Evolutionary conservation across 2,113 vertebrate genomes (phyloP).

Genomic region (Apeltes quadracus): DNA sequence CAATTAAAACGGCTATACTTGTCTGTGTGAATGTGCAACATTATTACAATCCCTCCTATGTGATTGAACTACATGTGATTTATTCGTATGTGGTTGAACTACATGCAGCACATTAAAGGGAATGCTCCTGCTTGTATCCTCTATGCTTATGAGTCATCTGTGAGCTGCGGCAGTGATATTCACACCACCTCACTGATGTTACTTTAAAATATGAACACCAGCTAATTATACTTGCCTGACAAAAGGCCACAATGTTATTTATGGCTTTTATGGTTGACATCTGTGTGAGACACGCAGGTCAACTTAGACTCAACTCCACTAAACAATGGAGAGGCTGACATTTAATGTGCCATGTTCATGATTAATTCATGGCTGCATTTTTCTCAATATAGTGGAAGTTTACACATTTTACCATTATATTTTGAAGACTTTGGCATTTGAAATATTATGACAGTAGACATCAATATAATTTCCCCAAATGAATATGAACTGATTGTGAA

Average conservation of each 20-base stretch:
- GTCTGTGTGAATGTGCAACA: background rate
- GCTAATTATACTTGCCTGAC: slow-evolving; percentile 71
- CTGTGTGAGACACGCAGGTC: slow-evolving; percentile 41
- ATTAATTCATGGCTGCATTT: slow-evolving; percentile 62
- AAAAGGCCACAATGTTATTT: slow-evolving; percentile 73
- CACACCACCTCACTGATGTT: slow-evolving; percentile 54
- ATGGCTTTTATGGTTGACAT: slow-evolving; percentile 63
- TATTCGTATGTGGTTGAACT: background rate
- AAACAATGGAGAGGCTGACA: slow-evolving; percentile 66
- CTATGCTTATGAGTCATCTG: slow-evolving; percentile 24
- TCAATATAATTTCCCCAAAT: background rate
- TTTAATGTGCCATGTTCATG: slow-evolving; percentile 66
- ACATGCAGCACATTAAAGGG: background rate
- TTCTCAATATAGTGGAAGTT: slow-evolving; percentile 28
- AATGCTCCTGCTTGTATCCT: background rate
- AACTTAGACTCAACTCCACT: slow-evolving; percentile 38
- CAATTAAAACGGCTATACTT: slow-evolving; percentile 8
- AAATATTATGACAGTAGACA: slow-evolving; percentile 22
- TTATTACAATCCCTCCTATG: background rate
- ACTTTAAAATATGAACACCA: slow-evolving; percentile 65
- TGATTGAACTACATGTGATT: background rate
- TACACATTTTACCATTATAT: slow-evolving; percentile 49
- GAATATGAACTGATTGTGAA: slow-evolving; percentile 3
- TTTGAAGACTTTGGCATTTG: slow-evolving; percentile 43
- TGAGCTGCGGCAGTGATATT: slow-evolving; percentile 51